phyloP scores from a whole-genome alignment of 2,888 invertebrate genomes.

The Brachycybe producta region DNA sequence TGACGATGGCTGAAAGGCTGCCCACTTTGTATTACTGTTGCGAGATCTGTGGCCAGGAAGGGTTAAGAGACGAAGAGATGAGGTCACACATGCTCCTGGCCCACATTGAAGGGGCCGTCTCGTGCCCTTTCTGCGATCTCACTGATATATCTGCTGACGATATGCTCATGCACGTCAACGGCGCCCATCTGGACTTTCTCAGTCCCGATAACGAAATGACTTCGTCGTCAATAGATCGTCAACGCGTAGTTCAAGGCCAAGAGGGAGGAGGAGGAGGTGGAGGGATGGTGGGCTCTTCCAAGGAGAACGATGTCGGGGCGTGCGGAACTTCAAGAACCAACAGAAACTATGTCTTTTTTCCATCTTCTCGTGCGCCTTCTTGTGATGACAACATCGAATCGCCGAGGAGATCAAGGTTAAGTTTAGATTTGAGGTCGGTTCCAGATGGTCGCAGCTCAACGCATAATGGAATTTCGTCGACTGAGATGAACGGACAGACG shows the following conservation, averaged over 20 bases:
- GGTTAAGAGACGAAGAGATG: slow-evolving; percentile 48
- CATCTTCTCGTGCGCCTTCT: neutral
- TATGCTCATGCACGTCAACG: slow-evolving; percentile 64
- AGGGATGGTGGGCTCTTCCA: neutral
- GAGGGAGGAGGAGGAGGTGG: neutral
- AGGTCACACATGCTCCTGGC: slow-evolving; percentile 60
- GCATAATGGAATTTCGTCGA: too few species aligned
- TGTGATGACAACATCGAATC: slow-evolving; percentile 36
- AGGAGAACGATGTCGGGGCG: neutral
- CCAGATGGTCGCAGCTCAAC: too few species aligned
- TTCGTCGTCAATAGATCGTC: neutral
- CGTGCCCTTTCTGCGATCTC: slow-evolving; percentile 71
- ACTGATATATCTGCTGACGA: slow-evolving; percentile 57
- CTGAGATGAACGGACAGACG: too few species aligned
- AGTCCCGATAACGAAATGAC: slow-evolving; percentile 57
- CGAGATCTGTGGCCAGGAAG: slow-evolving; percentile 74
- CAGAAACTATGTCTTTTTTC: slow-evolving; percentile 1
- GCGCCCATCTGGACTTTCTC: slow-evolving; percentile 67
- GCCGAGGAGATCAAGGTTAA: slow-evolving; percentile 44
- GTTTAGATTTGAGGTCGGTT: slow-evolving; percentile 41
- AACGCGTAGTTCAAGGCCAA: neutral
- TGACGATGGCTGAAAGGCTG: slow-evolving; percentile 21
- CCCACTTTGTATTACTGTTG: slow-evolving; percentile 52
- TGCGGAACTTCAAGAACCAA: neutral
- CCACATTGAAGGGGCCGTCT: slow-evolving; percentile 62